Conservation (phyloP, 2,888 invertebrate genomes). For the Phanerotoma sp. region DNA sequence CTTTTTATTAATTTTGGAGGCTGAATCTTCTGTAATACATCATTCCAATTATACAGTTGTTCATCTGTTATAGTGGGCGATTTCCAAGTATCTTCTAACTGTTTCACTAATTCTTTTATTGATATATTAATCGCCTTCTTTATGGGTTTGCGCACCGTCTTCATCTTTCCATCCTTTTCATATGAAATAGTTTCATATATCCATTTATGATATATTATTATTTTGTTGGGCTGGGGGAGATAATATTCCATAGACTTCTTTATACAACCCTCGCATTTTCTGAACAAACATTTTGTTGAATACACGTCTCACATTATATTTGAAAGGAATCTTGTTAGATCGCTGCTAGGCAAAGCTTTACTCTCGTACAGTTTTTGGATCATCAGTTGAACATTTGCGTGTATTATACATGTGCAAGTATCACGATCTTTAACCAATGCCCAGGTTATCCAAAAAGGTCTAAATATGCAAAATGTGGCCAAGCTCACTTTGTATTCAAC, state of each 20-base stretch:
- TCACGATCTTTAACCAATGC: neutral
- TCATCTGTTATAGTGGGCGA: neutral
- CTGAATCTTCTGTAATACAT: neutral
- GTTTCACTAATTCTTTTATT: neutral
- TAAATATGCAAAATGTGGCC: neutral
- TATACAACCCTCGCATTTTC: neutral
- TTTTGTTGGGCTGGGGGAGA: neutral
- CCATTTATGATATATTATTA: neutral
- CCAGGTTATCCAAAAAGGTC: neutral
- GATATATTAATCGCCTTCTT: neutral
- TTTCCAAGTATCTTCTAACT: neutral
- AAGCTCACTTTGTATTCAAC: neutral
- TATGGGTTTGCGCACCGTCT: neutral
- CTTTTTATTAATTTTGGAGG: neutral
- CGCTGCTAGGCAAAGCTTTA: neutral
- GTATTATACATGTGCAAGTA: neutral
- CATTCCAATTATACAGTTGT: neutral
- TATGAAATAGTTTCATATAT: neutral
- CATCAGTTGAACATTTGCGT: neutral
- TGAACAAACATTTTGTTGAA: neutral
- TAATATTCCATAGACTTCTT: neutral
- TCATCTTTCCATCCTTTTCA: neutral
- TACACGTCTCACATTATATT: neutral
- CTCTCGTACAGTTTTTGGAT: no score
- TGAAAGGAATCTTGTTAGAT: neutral